Evolutionary conservation across 2,797 vertebrate genomes (phyloP).

Genomic region (Vespertilio murinus): DNA sequence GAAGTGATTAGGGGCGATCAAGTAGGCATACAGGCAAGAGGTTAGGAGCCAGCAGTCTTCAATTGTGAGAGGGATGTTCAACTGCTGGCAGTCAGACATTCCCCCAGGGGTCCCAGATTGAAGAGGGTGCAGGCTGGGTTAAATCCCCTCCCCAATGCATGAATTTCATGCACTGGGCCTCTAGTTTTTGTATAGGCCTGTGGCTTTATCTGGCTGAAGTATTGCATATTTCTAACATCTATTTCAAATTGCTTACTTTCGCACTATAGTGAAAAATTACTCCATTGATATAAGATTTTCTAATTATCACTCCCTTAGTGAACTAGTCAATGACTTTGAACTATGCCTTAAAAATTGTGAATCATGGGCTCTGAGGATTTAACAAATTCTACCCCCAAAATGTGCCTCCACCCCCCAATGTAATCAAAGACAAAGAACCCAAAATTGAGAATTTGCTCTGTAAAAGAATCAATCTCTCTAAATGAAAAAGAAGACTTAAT

Average conservation of each 20-base stretch:
- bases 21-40: too few species aligned
- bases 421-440: background rate
- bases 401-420: background rate
- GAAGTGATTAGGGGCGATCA: too few species aligned
- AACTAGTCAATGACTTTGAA: background rate
- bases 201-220: background rate
- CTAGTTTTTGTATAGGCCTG: background rate
- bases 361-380: background rate
- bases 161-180: too few species aligned
- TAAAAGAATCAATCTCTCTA: background rate
- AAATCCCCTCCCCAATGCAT: too few species aligned
- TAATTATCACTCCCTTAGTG: constrained; percentile 1
- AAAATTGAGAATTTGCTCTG: background rate
- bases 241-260: constrained; percentile 13
- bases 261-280: background rate
- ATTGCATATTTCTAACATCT: background rate
- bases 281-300: background rate
- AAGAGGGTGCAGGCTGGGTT: too few species aligned
- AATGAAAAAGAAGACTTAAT: background rate
- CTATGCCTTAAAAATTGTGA: background rate
- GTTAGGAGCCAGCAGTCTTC: too few species aligned
- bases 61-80: too few species aligned
- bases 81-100: too few species aligned
- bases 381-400: background rate
- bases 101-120: too few species aligned